Evolutionary conservation across 2,113 vertebrate genomes (phyloP), one percentile per base, ranked within the genome.

Genomic region (Cavia porcellus): DNA sequence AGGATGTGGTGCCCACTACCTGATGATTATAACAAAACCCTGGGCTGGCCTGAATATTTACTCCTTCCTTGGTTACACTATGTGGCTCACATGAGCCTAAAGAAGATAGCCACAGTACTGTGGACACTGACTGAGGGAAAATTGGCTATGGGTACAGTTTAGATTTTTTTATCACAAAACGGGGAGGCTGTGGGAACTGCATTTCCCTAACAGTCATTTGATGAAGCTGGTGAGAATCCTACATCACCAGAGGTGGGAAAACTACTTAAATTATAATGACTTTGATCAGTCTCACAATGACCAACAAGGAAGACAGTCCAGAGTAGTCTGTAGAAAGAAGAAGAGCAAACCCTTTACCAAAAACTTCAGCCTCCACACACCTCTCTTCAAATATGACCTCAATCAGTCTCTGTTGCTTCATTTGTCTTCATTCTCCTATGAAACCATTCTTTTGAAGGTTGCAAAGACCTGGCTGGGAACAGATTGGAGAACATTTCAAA

Each of bases 101-200:
- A 24, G 19, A 19, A 22, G 11, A 77, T 8, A 28, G 25, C 52
- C 15, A 7, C 25, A 42, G n/a, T 61, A 20, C 35, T 52, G 6
- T 15, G 47, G 61, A 86, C 72, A 47, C 14, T 5, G 13, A 19
- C 11, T 70, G n/a, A 57, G 50, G 12, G 19, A n/a, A 4, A 35
- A 6, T 0, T 22, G 24, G 62, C 9, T 64, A 32, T 45, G 25
- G 38, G 17, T 50, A 20, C 38, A 93, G 25, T 72, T 90, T 68
- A 52, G 13, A 55, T 32, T 1, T 17, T 28, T 52, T 72, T 22
- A 19, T 12, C 35, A 17, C 32, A 59, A 74, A 64, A 55, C 3
- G 5, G 8, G 64, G 66, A 81, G 45, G 3, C 22, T 38, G 7
- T 47, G 0, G 1, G 42, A 5, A 5, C 17, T 30, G n/a, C 80